Evolutionary conservation across 2,888 invertebrate genomes (phyloP), one percentile per base, ranked within the genome.

Genomic region (Andrena bicolor): DNA sequence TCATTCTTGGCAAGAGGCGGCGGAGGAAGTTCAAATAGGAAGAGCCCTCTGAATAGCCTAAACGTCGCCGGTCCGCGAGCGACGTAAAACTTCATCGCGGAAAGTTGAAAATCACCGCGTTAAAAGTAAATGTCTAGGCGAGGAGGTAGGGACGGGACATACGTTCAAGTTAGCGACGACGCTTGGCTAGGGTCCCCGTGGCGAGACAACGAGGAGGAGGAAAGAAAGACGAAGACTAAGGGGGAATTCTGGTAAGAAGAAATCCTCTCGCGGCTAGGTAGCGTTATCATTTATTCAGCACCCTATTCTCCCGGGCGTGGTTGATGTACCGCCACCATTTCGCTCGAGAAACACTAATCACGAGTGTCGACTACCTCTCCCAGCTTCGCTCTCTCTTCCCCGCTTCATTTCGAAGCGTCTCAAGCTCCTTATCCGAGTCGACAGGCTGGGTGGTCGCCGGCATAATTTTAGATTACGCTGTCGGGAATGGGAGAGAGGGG

Each of bases 391-490:
- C 20, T 28, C n/a, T 13, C 41, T 28, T 2, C 28, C 20, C 20
- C 13, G 26, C 23, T 30, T 32, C 60, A 1, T 32, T 64, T 30
- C 32, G 20, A 41, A 26, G 26, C 66, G 20, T 71, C 82, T 32
- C 56, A 48, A 8, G 30, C 58, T 53, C 23, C 65, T 72, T 76
- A 69, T 73, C 60, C 53, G n/a, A 58, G 56, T 32, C 49, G 77
- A 75, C 80, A 30, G 58, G 58, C 66, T 28, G 26, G 30, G 26
- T 28, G 49, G 64, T 61, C 70, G 81, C 60, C 16, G 77, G 74
- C 77, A 77, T 88, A 84, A 84, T 87, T 87, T 89, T 53, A 80
- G 66, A 85, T 86, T 82, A 87, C 65, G 65, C 16, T 16, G 30
- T 53, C 26, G 32, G 32, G 68, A 64, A n/a, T 13, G 26, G 41